Percentiles rank a stretch among this genome's conserved stretches.
phyloP scores from a whole-genome alignment of 64 coral and sea anemone species.

The Cladopsammia gracilis region DNA sequence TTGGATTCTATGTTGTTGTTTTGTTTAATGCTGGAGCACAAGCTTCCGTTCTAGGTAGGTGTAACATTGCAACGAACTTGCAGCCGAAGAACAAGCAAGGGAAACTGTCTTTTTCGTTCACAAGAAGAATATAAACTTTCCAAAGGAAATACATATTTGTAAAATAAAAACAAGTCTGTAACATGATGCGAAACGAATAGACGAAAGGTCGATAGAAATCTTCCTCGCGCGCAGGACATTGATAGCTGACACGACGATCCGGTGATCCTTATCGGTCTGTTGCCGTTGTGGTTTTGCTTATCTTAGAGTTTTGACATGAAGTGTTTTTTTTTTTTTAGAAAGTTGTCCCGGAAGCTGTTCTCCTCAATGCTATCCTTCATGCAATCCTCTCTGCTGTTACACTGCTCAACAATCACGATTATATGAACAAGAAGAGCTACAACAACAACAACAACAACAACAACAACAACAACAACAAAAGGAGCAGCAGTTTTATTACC shows the following conservation, averaged over 20 bases:
- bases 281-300: no score
- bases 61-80: neutral
- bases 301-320: neutral
- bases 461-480: no score
- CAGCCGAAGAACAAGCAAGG: no score
- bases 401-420: conserved; percentile 14
- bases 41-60: neutral
- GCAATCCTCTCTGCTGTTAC: conserved; percentile 16
- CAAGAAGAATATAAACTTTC: no score
- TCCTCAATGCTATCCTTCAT: conserved; percentile 25
- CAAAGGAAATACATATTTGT: no score
- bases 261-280: no score
- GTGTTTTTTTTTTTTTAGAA: neutral
- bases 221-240: no score
- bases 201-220: no score
- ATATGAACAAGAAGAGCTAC: conserved; percentile 4
- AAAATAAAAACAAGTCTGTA: no score
- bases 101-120: no score
- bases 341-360: conserved; percentile 23
- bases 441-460: conserved; percentile 9
- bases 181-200: no score
- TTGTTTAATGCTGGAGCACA: neutral
- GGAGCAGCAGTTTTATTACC: conserved; percentile 28
- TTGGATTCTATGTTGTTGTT: neutral
- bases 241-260: no score